Evolutionary conservation across 53 echinoderm and acorn worm genomes (phyloP), one percentile per base, ranked within the genome.

Genomic region (Temnopleurus reevesii): DNA sequence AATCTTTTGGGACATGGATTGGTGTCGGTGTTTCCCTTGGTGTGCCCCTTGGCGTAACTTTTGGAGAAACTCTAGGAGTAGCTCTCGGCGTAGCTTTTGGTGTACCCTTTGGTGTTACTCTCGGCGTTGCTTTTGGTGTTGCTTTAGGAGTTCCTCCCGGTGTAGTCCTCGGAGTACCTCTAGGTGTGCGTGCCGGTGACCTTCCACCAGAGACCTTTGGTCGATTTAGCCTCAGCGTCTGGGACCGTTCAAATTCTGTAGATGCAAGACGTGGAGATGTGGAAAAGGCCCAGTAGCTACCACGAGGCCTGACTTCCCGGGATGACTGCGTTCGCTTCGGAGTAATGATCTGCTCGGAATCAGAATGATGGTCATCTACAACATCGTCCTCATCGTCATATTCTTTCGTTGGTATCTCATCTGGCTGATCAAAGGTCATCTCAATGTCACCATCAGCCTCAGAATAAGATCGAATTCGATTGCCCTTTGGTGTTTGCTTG

Each of bases 201-300:
- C 18, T 77, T 26, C 49, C 26, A 25, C 79, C 49, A 29, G 29
- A 24, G 17, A 5, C 29, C 49, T 24, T 79, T n/a, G 46, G 27
- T 21, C 38, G 47, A 23, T 56, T 55, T 15, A 17, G n/a, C 23
- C 83, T 83, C 27, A 55, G 56, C 51, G 54, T 83, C 55, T 55
- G 54, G 5, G 56, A 55, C 17, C 83, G 83, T 55, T 83, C 83
- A 55, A 83, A 83, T 4, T 55, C 83, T 9, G 54, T 5, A 2
- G 8, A 5, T 29, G 83, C 83, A 56, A 83, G 83, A 21, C 19
- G 31, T 34, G 83, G 55, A 1, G 83, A 34, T 8, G 56, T 51
- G n/a, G 56, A 56, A 35, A 55, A 83, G 13, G 83, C 28, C 83
- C 83, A 83, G n/a, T 55, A 55, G 23, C 55, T 36, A 33, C 83